Evolutionary conservation across 2,888 invertebrate species (phyloP), one percentile per base, ranked within the genome.

Genomic region (Zootermopsis nevadensis): DNA sequence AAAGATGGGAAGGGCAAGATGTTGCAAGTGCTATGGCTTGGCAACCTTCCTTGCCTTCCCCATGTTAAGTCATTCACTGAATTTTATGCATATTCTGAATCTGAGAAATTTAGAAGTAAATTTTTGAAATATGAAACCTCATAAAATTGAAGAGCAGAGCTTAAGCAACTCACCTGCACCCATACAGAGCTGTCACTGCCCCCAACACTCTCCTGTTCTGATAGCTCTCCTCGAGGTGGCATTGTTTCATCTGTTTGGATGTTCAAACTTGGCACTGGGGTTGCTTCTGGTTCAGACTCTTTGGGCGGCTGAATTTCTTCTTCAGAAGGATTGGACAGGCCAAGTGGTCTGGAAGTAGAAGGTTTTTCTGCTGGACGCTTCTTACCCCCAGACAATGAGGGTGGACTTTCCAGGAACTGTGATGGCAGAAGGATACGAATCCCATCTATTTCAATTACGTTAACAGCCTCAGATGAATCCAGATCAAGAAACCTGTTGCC

Each of bases 241-340:
- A 97, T 96, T 86, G 94, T 93, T 89, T 97, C 97, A 87, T 97
- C 96, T 0, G 96, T 94, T 86, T 95, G 93, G 87, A 97, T 96
- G 88, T 96, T 95, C 77, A 96, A 90, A 86, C 92, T 92, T 83
- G 88, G 85, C 89, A 48, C 38, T 22, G 60, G 19, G 4, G 81
- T 60, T 10, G 60, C 81, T 42, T 77, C 69, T 24, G 60, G 27
- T 15, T 80, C 80, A 24, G 35, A 22, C 15, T 76, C 27, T 24
- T 30, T 33, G 27, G 74, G 10, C 30, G 3, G 48, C 4, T 48
- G 48, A 19, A 48, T 48, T 60, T 27, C n/a, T 1, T 66, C 38
- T 66, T 79, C 79, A 35, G 60, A 12, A 27, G 60, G n/a, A 6
- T n/a, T 7, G 27, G 60, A 27, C 60, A 60, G n/a, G n/a, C 66